phyloP scores from a whole-genome alignment of 2,113 vertebrate species.

The Syngnathoides biaculeatus region DNA sequence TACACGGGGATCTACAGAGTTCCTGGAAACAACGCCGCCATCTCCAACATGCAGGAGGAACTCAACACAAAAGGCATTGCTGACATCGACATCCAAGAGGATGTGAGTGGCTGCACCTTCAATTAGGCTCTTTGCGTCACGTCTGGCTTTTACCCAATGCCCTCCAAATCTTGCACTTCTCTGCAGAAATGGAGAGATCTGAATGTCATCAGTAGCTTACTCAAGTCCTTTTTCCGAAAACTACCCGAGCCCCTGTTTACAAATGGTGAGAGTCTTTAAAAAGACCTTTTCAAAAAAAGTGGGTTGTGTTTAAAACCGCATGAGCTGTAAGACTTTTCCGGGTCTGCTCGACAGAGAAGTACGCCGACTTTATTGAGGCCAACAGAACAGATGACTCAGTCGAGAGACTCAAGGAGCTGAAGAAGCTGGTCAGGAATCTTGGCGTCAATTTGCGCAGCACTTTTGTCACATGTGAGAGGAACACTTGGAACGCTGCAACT shows the following conservation, averaged over 20 bases:
- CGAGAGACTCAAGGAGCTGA: slow-evolving; percentile 89
- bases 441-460: neutral
- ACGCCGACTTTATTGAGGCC: slow-evolving; percentile 94
- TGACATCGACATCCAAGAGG: slow-evolving; percentile 89
- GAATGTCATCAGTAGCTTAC: slow-evolving; percentile 97
- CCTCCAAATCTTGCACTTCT: slow-evolving; percentile 3
- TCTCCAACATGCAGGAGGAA: slow-evolving; percentile 97
- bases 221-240: slow-evolving; percentile 98
- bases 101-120: slow-evolving; percentile 46
- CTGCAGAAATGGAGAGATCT: slow-evolving; percentile 97
- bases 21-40: slow-evolving; percentile 95
- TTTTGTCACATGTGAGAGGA: neutral
- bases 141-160: neutral
- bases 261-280: slow-evolving; percentile 78
- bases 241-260: slow-evolving; percentile 98
- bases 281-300: neutral
- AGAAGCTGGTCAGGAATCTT: slow-evolving; percentile 83
- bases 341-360: slow-evolving; percentile 80
- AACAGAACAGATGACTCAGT: slow-evolving; percentile 91
- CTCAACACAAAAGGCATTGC: slow-evolving; percentile 90
- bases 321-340: neutral
- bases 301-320: neutral
- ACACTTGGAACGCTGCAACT: slow-evolving; percentile 7
- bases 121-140: neutral
- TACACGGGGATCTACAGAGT: slow-evolving; percentile 98